Percentiles rank a stretch among this genome's conserved stretches.
Evolutionary conservation across 2,888 invertebrate genomes (phyloP).

Genomic region (Halictus quadricinctus): DNA sequence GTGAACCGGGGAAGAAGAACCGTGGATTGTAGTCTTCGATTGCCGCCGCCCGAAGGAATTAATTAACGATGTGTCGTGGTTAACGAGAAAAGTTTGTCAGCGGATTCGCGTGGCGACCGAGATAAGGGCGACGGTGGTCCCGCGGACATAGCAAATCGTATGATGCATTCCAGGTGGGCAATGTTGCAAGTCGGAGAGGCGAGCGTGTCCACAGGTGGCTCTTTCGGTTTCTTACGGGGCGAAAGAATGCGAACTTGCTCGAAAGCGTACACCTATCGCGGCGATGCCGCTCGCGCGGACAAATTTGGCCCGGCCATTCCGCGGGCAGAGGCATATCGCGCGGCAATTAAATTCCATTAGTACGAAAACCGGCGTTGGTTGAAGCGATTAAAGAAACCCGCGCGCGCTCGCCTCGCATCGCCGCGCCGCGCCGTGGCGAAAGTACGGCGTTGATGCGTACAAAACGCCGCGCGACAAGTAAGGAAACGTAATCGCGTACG

Average conservation of each 20-base stretch:
- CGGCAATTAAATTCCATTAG: constrained; percentile 60
- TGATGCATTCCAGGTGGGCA: constrained; percentile 42
- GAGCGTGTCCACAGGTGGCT: constrained; percentile 44
- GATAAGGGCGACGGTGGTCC: constrained; percentile 10
- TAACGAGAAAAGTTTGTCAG: background rate
- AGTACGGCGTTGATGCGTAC: constrained; percentile 55
- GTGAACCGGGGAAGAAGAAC: no score
- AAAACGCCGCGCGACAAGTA: constrained; percentile 50
- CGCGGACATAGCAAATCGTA: constrained; percentile 45
- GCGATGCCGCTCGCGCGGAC: constrained; percentile 57
- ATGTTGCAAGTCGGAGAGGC: constrained; percentile 31
- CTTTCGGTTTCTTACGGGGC: constrained; percentile 52
- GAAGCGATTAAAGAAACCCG: constrained; percentile 62
- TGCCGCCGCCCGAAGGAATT: background rate
- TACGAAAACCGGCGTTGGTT: constrained; percentile 39
- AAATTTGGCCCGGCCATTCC: constrained; percentile 55
- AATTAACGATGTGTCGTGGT: background rate
- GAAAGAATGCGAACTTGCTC: constrained; percentile 52
- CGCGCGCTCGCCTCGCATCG: background rate
- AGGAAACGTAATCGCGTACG: constrained; percentile 58
- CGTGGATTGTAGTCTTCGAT: no score
- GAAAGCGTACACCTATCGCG: constrained; percentile 51
- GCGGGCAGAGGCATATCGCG: constrained; percentile 49
- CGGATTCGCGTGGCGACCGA: background rate
- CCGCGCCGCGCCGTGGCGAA: constrained; percentile 50